These are phyloP conservation scores for Scleropages formosus DNA, from an alignment of 2,797 vertebrate species.

Conservation along the genomic window DNA sequence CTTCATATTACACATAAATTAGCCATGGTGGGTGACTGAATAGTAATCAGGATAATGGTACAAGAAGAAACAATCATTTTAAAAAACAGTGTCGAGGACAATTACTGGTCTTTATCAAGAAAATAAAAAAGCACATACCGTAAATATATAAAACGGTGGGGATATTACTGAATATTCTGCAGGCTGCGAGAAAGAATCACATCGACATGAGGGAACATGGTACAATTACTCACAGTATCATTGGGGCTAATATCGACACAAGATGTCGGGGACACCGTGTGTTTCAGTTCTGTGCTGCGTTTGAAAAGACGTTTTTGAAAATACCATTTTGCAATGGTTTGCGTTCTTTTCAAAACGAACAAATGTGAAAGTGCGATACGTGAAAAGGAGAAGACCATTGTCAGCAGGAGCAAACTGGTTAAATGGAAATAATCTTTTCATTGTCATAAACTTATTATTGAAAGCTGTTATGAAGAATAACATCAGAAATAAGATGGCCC, in stretches of 20 bases:
- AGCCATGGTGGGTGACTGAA: neutral
- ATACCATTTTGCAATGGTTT: no score
- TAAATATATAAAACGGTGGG: neutral
- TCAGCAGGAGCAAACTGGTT: no score
- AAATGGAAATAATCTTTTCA: no score
- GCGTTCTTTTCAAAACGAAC: no score
- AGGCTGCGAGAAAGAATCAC: neutral
- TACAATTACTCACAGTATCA: constrained; percentile 7
- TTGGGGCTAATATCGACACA: no score
- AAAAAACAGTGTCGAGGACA: neutral
- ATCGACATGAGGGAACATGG: neutral
- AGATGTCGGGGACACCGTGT: neutral
- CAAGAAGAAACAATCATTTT: neutral
- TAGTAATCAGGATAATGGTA: neutral
- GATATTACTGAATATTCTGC: neutral
- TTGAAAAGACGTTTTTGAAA: no score
- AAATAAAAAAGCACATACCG: neutral
- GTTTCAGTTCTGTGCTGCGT: neutral
- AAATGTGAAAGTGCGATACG: neutral
- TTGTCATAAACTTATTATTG: no score
- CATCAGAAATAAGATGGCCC: neutral
- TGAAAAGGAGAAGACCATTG: neutral
- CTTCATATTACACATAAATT: no score
- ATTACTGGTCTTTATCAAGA: neutral
- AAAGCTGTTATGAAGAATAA: neutral